A percentile compares a stretch with the other conserved stretches of the same genome.
Conservation (phyloP, 2,113 vertebrate genomes). For the Sturnira hondurensis region DNA sequence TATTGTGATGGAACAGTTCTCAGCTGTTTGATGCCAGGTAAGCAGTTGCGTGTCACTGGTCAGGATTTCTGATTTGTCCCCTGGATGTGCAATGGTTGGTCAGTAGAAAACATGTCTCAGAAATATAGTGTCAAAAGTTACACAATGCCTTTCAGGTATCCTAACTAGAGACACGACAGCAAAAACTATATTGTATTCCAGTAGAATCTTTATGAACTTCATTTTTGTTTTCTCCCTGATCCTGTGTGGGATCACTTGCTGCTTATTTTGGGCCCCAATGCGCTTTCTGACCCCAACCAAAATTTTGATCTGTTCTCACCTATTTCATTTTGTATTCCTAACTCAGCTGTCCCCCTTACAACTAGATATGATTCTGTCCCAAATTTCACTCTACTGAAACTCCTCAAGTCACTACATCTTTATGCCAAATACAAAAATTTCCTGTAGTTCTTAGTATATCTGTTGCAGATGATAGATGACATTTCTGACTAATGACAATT, state of each 20-base stretch:
- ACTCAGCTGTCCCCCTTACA: background rate
- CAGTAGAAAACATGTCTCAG: constrained; percentile 4
- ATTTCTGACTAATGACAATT: background rate
- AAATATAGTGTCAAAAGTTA: background rate
- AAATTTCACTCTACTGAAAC: constrained; percentile 7
- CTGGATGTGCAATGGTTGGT: constrained; percentile 6
- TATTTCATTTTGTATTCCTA: constrained; percentile 14
- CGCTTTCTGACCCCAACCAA: background rate
- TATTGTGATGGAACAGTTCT: background rate
- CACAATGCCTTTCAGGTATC: background rate
- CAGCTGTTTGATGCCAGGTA: background rate
- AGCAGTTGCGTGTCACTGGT: background rate
- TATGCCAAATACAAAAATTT: background rate
- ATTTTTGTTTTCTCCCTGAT: background rate
- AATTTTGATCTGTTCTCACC: background rate
- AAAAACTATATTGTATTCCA: background rate
- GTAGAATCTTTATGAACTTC: background rate
- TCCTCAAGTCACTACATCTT: background rate
- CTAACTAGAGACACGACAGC: background rate
- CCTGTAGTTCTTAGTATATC: background rate
- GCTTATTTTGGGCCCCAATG: background rate
- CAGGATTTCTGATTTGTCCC: background rate
- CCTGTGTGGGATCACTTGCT: background rate
- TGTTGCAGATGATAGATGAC: background rate
- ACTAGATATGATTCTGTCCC: background rate